Conservation (phyloP, 1,140 invertebrate species). For the Drosophila equinoxialis region DNA sequence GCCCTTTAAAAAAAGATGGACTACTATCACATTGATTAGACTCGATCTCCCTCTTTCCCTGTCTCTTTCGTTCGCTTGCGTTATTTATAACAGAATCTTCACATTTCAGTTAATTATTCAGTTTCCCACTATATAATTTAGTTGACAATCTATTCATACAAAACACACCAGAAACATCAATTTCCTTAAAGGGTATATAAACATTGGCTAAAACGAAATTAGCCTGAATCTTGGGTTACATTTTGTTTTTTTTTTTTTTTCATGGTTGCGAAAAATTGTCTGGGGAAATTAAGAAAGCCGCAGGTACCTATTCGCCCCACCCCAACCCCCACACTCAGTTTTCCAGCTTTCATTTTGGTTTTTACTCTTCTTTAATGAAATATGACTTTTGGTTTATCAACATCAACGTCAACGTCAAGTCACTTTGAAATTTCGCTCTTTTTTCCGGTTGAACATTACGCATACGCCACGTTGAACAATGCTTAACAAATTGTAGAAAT, state of each 20-base stretch:
- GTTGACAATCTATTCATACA: no score
- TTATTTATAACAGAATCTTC: no score
- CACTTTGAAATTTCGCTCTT: constrained; percentile 34
- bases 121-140: no score
- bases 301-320: constrained; percentile 46
- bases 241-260: constrained; percentile 9
- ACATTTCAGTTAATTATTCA: background rate
- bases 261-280: constrained; percentile 66
- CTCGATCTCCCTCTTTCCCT: no score
- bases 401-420: constrained; percentile 35
- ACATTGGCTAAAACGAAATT: background rate
- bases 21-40: no score
- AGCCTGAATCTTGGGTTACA: background rate
- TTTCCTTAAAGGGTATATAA: background rate
- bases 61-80: no score
- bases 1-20: background rate
- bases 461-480: constrained; percentile 71
- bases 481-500: constrained; percentile 37
- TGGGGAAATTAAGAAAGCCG: constrained; percentile 76
- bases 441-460: constrained; percentile 49
- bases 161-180: background rate
- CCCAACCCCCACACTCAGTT: background rate
- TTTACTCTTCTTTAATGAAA: constrained; percentile 58
- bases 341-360: constrained; percentile 35
- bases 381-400: constrained; percentile 55